These are phyloP conservation scores for Drosophila yakuba DNA, from an alignment of 1,140 invertebrate genomes.

Conservation along the genomic window DNA sequence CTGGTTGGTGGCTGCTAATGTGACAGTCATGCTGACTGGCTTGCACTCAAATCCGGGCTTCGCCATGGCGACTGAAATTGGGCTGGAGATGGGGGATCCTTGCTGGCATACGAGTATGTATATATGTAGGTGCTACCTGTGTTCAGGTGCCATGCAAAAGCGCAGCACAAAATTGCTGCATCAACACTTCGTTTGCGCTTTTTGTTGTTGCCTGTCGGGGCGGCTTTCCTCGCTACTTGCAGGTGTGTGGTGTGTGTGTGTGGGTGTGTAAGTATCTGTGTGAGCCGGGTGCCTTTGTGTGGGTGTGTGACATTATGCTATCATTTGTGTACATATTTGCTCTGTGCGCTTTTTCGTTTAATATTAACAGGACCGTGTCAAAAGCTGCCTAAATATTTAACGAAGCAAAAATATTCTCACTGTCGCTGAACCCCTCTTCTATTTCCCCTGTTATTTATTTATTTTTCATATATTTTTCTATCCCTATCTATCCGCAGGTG, in stretches of 20 bases:
- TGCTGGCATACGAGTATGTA: neutral
- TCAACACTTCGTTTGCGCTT: constrained; percentile 78
- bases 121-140: constrained; percentile 24
- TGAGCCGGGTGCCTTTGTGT: constrained; percentile 16
- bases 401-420: constrained; percentile 73
- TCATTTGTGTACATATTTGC: constrained; percentile 82
- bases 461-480: constrained; percentile 4
- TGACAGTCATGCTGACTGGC: constrained; percentile 80
- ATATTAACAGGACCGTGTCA: constrained; percentile 78
- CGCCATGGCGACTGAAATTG: constrained; percentile 24
- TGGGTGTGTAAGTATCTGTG: constrained; percentile 12
- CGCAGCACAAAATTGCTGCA: constrained; percentile 76
- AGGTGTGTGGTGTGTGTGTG: constrained; percentile 14
- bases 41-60: constrained; percentile 65
- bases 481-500: constrained; percentile 86
- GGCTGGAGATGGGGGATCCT: neutral
- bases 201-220: constrained; percentile 42
- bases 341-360: constrained; percentile 75
- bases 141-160: constrained; percentile 61
- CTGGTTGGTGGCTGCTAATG: constrained; percentile 66
- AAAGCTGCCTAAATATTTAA: constrained; percentile 82
- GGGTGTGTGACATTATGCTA: constrained; percentile 56
- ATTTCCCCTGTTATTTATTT: constrained; percentile 2
- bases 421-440: neutral
- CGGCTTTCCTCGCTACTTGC: constrained; percentile 15